phyloP scores from a whole-genome alignment of 2,888 invertebrate genomes.

The Drosophila setosimentum region DNA sequence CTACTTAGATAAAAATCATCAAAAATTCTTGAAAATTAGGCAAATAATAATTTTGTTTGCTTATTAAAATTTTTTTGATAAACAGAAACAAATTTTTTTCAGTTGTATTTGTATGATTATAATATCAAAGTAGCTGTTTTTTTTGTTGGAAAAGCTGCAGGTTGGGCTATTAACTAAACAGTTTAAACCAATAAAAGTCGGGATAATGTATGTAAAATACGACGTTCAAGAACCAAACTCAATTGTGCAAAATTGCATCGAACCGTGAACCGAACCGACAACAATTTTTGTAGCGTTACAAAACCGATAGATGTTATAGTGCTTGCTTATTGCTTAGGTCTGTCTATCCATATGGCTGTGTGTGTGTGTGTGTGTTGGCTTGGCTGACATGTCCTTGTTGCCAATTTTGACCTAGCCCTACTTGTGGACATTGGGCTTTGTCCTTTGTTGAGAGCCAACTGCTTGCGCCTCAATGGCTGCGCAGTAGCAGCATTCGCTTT shows the following conservation, averaged over 20 bases:
- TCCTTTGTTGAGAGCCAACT: conserved; percentile 41
- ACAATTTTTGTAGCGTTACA: conserved; percentile 2
- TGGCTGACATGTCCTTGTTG: conserved; percentile 40
- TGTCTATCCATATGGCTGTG: conserved; percentile 1
- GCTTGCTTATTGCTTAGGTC: background rate
- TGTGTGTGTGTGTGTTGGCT: conserved; percentile 14
- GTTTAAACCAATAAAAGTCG: background rate
- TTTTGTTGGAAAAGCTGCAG: background rate
- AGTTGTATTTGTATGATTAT: background rate
- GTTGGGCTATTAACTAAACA: background rate
- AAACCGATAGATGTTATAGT: conserved; percentile 1
- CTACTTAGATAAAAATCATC: background rate
- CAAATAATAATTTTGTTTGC: too few species aligned
- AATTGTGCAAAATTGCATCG: background rate
- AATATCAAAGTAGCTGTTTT: background rate
- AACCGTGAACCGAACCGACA: background rate
- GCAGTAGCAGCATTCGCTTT: conserved; percentile 32
- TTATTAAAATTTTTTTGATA: too few species aligned
- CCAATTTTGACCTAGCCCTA: conserved; percentile 75
- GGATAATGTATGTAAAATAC: background rate
- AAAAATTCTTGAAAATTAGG: background rate
- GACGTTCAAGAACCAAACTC: background rate
- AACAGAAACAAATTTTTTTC: too few species aligned
- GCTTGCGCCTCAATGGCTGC: conserved; percentile 38
- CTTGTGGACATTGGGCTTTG: conserved; percentile 60